Evolutionary conservation across 2,113 vertebrate genomes (phyloP), one percentile per base, ranked within the genome.

Genomic region (Brachionichthys hirsutus): DNA sequence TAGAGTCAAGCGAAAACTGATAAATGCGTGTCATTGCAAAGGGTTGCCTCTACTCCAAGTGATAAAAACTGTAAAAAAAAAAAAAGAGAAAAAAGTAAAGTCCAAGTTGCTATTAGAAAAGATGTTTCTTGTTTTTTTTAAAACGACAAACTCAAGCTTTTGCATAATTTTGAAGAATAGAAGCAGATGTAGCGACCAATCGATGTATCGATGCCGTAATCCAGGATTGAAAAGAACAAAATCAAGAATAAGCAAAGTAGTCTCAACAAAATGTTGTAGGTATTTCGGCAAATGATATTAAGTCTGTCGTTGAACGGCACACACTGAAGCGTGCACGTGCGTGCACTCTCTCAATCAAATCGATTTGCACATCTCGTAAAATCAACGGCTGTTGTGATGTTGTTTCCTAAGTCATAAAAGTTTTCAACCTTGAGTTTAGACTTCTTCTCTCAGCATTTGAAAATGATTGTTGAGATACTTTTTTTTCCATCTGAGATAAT

Each of bases 231-330:
- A 11, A 14, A n/a, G n/a, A 18, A 13, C 24, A 12, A 30, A 9
- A 22, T 15, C 36, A 57, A 49, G 18, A 53, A 0, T 2, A 36
- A 15, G 15, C 1, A 47, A 44, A 14, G 52, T 8, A 43, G 46
- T 47, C 48, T 69, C 49, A 54, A 60, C 22, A 47, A 42, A 65
- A 69, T 69, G 57, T 66, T 54, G 19, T 6, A 40, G 42, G 58
- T 14, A 34, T 14, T 52, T 57, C 47, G 54, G 24, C 36, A 75
- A 77, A 78, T 62, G 0, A 60, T 3, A 12, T 4, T 67, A 30
- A 4, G 30, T 53, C 19, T 46, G 38, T 38, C 18, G 52, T 62
- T 75, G 34, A 83, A 63, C 73, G 62, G 46, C 63, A 57, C n/a
- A 36, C 36, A 7, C 8, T 16, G 38, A 17, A 5, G 12, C 18